Evolutionary conservation across 2,888 invertebrate species (phyloP).

Genomic region (Tetragonisca angustula): DNA sequence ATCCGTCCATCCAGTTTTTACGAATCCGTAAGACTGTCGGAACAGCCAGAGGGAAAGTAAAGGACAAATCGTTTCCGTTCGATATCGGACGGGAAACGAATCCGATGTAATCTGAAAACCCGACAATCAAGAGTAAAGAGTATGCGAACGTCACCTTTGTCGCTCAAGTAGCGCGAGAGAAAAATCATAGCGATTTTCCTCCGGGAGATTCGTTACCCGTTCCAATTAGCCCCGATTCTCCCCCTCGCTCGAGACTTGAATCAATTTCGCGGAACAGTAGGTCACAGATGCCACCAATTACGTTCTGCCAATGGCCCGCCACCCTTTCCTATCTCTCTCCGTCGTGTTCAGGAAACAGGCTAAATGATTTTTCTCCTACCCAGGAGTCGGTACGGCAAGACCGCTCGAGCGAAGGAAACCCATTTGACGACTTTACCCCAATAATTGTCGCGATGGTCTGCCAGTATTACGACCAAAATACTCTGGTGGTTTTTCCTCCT

Average conservation of each 20-base stretch:
- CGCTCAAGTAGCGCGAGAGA: slow-evolving; percentile 36
- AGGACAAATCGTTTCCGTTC: slow-evolving; percentile 14
- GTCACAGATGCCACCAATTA: slow-evolving; percentile 80
- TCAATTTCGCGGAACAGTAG: slow-evolving; percentile 77
- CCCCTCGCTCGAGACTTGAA: slow-evolving; percentile 73
- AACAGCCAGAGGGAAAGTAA: background rate
- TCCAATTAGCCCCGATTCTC: slow-evolving; percentile 74
- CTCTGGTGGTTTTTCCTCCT: background rate
- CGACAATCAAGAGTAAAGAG: slow-evolving; percentile 40
- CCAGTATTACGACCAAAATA: slow-evolving; percentile 65
- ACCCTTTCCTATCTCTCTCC: slow-evolving; percentile 68
- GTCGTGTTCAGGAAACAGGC: slow-evolving; percentile 61
- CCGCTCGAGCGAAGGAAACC: slow-evolving; percentile 71
- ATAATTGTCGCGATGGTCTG: slow-evolving; percentile 70
- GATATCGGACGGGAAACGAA: slow-evolving; percentile 29
- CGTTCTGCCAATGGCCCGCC: slow-evolving; percentile 72
- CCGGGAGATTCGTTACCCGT: slow-evolving; percentile 69
- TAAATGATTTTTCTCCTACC: slow-evolving; percentile 72
- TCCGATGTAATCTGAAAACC: slow-evolving; percentile 36
- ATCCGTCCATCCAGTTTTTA: background rate
- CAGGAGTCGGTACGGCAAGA: slow-evolving; percentile 51
- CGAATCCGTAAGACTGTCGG: background rate
- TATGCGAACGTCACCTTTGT: slow-evolving; percentile 41
- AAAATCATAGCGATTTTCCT: slow-evolving; percentile 66
- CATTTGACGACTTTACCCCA: slow-evolving; percentile 75